phyloP scores from a whole-genome alignment of 2,888 invertebrate species.

The Salpingus planirostris region DNA sequence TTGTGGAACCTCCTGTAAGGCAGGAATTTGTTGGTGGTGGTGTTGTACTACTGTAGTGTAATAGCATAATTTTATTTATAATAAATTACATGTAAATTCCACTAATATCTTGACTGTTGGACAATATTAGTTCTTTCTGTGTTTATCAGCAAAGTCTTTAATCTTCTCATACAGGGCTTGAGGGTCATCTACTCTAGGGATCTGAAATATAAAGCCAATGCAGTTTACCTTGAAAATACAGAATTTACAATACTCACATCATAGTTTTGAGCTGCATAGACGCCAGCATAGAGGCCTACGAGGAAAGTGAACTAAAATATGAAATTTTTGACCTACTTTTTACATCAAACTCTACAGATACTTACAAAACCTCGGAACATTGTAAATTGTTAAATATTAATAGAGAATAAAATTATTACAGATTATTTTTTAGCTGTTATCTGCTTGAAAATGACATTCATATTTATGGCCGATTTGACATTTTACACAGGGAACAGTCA shows the following conservation, averaged over 20 bases:
- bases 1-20: constrained; percentile 82
- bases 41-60: constrained; percentile 49
- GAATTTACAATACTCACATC: constrained; percentile 45
- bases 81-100: constrained; percentile 24
- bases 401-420: no score
- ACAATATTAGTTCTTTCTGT: constrained; percentile 45
- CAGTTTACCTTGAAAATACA: constrained; percentile 3
- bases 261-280: constrained; percentile 68
- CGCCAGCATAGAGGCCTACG: constrained; percentile 61
- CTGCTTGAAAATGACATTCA: no score
- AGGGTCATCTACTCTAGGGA: constrained; percentile 81
- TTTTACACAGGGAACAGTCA: no score
- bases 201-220: no score
- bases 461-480: no score
- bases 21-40: constrained; percentile 84
- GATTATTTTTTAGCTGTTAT: no score
- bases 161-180: constrained; percentile 59
- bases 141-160: constrained; percentile 60
- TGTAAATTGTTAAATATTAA: no score
- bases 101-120: constrained; percentile 4
- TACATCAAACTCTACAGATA: constrained; percentile 8
- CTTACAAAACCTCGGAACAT: constrained; percentile 37
- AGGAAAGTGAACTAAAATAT: constrained; percentile 56
- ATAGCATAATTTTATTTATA: constrained; percentile 17
- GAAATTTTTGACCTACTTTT: constrained; percentile 2